phyloP scores from a whole-genome alignment of 2,797 vertebrate genomes.

The Cyprinella venusta region DNA sequence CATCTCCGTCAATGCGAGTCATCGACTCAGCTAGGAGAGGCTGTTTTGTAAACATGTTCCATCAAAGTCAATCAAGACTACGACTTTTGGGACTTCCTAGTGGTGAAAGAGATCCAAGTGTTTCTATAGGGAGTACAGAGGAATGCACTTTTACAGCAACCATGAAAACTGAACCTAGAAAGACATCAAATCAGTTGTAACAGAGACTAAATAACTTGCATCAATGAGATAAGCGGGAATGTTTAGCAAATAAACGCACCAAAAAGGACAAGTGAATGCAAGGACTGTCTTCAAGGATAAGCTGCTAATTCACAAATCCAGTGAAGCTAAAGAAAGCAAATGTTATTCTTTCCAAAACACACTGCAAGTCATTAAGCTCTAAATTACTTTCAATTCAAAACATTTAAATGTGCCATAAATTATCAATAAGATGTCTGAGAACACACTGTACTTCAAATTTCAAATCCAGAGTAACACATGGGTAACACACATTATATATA shows the following conservation, averaged over 20 bases:
- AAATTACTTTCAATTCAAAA: not conserved
- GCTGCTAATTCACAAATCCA: constrained; percentile 13
- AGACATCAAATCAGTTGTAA: constrained; percentile 4
- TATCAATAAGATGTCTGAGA: not conserved
- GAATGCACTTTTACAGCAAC: constrained; percentile 9
- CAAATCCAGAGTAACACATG: not conserved
- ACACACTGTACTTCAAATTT: not conserved
- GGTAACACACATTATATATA: no score
- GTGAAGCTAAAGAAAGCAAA: constrained; percentile 14
- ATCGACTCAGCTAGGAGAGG: not conserved
- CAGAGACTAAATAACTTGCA: constrained; percentile 2
- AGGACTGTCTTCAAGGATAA: constrained; percentile 9
- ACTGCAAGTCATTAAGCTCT: not conserved
- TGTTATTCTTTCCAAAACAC: not conserved
- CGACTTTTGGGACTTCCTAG: constrained; percentile 4
- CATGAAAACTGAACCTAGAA: constrained; percentile 1
- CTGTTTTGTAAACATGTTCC: constrained; percentile 26
- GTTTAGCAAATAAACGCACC: not conserved
- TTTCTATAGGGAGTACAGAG: constrained; percentile 7
- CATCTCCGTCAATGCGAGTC: constrained; percentile 23
- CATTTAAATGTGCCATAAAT: not conserved
- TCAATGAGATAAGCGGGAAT: not conserved
- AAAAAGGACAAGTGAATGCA: constrained; percentile 13
- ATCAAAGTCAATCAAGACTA: constrained; percentile 34
- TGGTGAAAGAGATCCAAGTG: constrained; percentile 9